Percentiles rank a stretch among this genome's conserved stretches.
phyloP scores from a whole-genome alignment of 2,888 invertebrate species.

The Celastrina argiolus region DNA sequence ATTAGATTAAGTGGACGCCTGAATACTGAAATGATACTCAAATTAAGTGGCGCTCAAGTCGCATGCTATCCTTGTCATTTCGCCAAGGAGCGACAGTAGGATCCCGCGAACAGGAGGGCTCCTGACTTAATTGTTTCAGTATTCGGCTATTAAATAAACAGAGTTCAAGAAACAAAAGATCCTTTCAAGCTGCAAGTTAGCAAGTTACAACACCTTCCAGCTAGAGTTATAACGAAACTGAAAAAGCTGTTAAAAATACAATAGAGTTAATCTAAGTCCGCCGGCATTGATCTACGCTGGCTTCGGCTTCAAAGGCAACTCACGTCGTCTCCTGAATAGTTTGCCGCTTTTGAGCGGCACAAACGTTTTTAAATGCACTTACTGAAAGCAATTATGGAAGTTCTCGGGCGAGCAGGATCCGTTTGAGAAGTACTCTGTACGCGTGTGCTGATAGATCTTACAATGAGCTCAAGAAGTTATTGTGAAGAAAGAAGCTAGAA shows the following conservation, averaged over 20 bases:
- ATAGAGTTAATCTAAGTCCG: constrained; percentile 17
- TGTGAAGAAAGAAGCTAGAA: not conserved
- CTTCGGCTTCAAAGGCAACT: constrained; percentile 12
- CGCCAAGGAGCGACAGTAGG: no score
- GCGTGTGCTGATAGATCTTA: not conserved
- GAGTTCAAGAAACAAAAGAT: not conserved
- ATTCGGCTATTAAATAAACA: not conserved
- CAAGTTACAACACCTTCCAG: not conserved
- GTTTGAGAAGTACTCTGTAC: constrained; percentile 1
- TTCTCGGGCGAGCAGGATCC: constrained; percentile 20
- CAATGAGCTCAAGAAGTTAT: not conserved
- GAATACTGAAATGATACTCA: no score
- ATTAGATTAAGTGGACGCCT: no score
- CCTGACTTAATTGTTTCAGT: no score
- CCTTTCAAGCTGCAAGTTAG: not conserved
- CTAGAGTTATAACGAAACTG: not conserved
- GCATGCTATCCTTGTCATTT: no score
- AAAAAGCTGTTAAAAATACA: constrained; percentile 10
- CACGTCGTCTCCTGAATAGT: constrained; percentile 7
- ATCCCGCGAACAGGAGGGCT: no score
- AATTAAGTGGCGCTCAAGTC: no score
- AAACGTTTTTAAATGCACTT: constrained; percentile 29
- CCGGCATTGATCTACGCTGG: constrained; percentile 9
- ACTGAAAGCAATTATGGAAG: constrained; percentile 29
- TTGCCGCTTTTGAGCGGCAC: constrained; percentile 28